Evolutionary conservation across 2,888 invertebrate species (phyloP).

Genomic region (Protodeltote pygarga): DNA sequence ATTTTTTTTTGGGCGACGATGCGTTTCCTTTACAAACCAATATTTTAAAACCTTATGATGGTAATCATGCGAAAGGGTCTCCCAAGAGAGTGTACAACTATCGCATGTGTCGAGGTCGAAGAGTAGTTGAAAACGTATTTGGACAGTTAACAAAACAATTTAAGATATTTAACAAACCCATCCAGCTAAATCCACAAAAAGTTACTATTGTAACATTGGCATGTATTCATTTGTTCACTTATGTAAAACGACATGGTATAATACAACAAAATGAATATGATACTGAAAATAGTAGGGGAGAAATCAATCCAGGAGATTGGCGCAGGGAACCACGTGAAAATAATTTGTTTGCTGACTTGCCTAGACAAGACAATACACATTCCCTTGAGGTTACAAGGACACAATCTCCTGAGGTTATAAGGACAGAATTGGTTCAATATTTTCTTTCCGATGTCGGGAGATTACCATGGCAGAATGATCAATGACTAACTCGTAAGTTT

Average conservation of each 20-base stretch:
- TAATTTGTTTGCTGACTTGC: conserved; percentile 18
- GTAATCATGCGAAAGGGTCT: conserved; percentile 36
- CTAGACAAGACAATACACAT: conserved; percentile 28
- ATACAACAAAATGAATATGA: conserved; percentile 31
- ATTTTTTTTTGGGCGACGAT: conserved; percentile 36
- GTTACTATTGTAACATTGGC: conserved; percentile 26
- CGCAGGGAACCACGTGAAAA: conserved; percentile 16
- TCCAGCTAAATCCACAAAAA: conserved; percentile 33
- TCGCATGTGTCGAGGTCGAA: conserved; percentile 40
- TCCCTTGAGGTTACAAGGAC: conserved; percentile 9
- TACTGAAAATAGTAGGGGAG: conserved; percentile 38
- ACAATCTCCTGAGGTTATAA: conserved; percentile 29
- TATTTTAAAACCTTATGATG: conserved; percentile 44
- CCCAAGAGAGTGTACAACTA: conserved; percentile 40
- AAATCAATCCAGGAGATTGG: conserved; percentile 30
- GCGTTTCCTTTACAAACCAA: conserved; percentile 30
- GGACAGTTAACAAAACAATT: conserved; percentile 40
- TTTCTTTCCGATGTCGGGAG: conserved; percentile 30
- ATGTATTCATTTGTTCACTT: conserved; percentile 33
- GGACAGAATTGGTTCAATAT: conserved; percentile 28
- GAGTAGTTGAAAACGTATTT: conserved; percentile 49
- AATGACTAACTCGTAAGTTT: no score
- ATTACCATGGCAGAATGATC: conserved; percentile 30
- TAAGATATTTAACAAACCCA: conserved; percentile 24
- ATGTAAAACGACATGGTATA: conserved; percentile 22